These are phyloP conservation scores for Apotomis betuletana DNA, from an alignment of 2,888 invertebrate genomes.

Conservation along the genomic window DNA sequence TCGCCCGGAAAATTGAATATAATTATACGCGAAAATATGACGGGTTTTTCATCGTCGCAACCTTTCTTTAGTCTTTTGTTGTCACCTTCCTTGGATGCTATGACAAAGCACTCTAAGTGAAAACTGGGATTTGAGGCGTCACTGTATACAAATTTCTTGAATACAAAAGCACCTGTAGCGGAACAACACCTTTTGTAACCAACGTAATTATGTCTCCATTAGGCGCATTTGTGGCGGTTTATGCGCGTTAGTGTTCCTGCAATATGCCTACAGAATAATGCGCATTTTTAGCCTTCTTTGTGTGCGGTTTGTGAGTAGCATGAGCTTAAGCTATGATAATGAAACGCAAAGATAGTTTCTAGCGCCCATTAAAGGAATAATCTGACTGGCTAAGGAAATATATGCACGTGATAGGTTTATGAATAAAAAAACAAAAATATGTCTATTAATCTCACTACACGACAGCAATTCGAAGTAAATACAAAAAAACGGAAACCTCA, in stretches of 20 bases:
- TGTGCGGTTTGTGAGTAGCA: slow-evolving; percentile 15
- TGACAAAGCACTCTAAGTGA: not conserved
- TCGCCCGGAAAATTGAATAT: not conserved
- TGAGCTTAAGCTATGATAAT: slow-evolving; percentile 9
- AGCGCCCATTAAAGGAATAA: not conserved
- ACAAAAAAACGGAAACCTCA: slow-evolving; percentile 3
- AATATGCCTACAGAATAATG: slow-evolving; percentile 28
- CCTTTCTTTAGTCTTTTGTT: not conserved
- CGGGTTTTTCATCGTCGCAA: not conserved
- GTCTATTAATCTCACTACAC: no score
- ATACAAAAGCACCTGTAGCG: slow-evolving; percentile 30
- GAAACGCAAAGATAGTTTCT: not conserved
- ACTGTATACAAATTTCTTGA: slow-evolving; percentile 14
- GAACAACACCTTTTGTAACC: slow-evolving; percentile 30
- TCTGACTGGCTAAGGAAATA: not conserved
- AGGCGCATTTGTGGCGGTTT: slow-evolving; percentile 31
- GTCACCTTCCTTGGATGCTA: not conserved
- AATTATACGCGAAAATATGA: not conserved
- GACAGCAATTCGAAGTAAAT: not conserved
- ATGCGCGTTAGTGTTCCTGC: slow-evolving; percentile 13
- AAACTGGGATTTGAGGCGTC: not conserved
- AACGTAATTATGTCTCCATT: slow-evolving; percentile 39
- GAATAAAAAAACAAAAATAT: no score
- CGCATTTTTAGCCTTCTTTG: slow-evolving; percentile 32
- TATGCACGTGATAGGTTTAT: no score